These are phyloP conservation scores for Xiphydria camelus DNA, from an alignment of 2,888 invertebrate genomes.

Conservation along the genomic window DNA sequence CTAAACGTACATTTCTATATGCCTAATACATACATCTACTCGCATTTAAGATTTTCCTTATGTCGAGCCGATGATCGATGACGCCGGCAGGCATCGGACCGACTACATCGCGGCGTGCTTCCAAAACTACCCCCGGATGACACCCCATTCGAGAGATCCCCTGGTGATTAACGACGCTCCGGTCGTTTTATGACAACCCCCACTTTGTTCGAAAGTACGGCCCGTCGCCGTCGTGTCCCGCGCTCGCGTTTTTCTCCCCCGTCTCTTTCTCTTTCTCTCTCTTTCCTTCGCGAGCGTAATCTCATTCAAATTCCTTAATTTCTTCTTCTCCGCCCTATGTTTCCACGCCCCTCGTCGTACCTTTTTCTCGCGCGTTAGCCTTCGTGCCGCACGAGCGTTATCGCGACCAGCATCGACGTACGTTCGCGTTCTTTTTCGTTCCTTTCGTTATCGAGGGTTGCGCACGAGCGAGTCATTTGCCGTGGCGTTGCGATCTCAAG, in stretches of 20 bases:
- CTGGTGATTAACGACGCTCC: not conserved
- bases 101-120: not conserved
- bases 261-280: too few relatives aligned
- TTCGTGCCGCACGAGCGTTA: not conserved
- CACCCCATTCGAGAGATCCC: not conserved
- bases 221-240: not conserved
- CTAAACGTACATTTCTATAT: too few relatives aligned
- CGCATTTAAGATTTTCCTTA: too few relatives aligned
- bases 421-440: too few relatives aligned
- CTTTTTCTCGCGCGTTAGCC: not conserved
- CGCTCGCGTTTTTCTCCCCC: too few relatives aligned
- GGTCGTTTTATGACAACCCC: not conserved
- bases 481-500: too few relatives aligned
- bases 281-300: too few relatives aligned
- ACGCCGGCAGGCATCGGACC: not conserved
- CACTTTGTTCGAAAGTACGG: not conserved
- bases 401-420: too few relatives aligned
- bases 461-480: too few relatives aligned
- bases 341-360: not conserved
- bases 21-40: too few relatives aligned
- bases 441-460: too few relatives aligned
- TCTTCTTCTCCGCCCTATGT: not conserved
- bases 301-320: not conserved
- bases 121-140: not conserved
- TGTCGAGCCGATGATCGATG: constrained; percentile 2